These are phyloP conservation scores for Caerostris darwini DNA, from an alignment of 1,140 invertebrate genomes.

Conservation along the genomic window DNA sequence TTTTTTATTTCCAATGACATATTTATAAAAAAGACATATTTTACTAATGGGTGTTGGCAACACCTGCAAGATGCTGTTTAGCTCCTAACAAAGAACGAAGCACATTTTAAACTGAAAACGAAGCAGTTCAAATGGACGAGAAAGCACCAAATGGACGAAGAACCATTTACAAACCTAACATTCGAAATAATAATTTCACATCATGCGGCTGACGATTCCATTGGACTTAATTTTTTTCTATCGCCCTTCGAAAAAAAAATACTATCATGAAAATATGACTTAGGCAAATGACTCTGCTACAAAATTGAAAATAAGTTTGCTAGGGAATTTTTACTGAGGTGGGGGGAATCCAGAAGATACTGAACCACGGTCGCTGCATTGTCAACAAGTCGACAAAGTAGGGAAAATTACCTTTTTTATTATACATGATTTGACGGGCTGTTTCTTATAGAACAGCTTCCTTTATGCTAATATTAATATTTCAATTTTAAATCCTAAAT, in stretches of 20 bases:
- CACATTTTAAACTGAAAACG: constrained; percentile 9
- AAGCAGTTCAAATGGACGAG: constrained; percentile 32
- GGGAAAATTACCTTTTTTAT: constrained; percentile 15
- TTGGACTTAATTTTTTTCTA: background rate
- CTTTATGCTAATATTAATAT: constrained; percentile 72
- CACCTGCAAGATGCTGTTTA: constrained; percentile 19
- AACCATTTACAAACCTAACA: constrained; percentile 36
- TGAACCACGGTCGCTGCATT: background rate
- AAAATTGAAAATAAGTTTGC: constrained; percentile 49
- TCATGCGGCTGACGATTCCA: background rate
- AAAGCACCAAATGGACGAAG: background rate
- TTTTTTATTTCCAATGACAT: background rate
- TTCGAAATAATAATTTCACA: constrained; percentile 22
- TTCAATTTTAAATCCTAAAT: constrained; percentile 72
- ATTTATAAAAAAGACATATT: background rate
- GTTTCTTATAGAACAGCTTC: background rate
- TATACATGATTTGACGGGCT: constrained; percentile 61
- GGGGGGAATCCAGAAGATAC: background rate
- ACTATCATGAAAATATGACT: constrained; percentile 36
- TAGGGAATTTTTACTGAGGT: background rate
- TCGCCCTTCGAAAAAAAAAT: background rate
- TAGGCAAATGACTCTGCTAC: constrained; percentile 48
- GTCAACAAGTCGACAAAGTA: constrained; percentile 46
- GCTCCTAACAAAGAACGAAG: background rate
- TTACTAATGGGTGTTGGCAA: constrained; percentile 13